Evolutionary conservation across 2,113 vertebrate genomes (phyloP), one percentile per base, ranked within the genome.

Genomic region (Petrocephalus zakoni): DNA sequence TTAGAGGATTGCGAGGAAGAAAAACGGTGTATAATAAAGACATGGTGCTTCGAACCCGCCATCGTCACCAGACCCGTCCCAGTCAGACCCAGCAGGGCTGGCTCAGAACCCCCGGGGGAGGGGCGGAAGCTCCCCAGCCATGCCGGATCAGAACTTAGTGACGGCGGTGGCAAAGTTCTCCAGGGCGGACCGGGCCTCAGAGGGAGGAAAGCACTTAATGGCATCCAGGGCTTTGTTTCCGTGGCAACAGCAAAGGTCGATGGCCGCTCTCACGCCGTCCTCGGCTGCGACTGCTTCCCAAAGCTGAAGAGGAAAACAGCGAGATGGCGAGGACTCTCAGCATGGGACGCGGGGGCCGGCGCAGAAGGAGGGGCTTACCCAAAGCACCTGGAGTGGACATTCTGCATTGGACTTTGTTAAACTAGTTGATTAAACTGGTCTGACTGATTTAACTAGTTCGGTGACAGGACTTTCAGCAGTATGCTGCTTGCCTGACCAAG

Each of bases 161-260:
- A 97, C 91, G 0, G 97, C 96, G 0, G 93, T 95, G 94, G 98
- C 97, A 51, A 99, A 98, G 96, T 99, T 99, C 96, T 99, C 97
- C 94, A 99, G 95, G 93, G 98, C 97, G 0, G 97, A 96, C 91
- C 97, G 96, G 93, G 98, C 98, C 95, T 99, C 97, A 0, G 98
- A 99, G 93, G 97, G 95, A 93, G 98, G 96, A 95, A 99, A 99
- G 94, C 90, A 94, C 93, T 97, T 94, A 95, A 99, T 97, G 94
- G 98, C 97, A 55, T 96, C 97, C 96, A 99, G 95, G 0, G 98
- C 98, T 92, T 94, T 96, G 96, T 97, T 97, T 94, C 98, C 96
- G 94, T 99, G 97, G 97, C 96, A 96, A 97, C 96, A 92, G 94
- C 98, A 99, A 92, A 99, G 96, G 96, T 99, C 97, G 94, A 97